phyloP scores from a whole-genome alignment of 2,113 vertebrate genomes.

The Nothoprocta perdicaria region DNA sequence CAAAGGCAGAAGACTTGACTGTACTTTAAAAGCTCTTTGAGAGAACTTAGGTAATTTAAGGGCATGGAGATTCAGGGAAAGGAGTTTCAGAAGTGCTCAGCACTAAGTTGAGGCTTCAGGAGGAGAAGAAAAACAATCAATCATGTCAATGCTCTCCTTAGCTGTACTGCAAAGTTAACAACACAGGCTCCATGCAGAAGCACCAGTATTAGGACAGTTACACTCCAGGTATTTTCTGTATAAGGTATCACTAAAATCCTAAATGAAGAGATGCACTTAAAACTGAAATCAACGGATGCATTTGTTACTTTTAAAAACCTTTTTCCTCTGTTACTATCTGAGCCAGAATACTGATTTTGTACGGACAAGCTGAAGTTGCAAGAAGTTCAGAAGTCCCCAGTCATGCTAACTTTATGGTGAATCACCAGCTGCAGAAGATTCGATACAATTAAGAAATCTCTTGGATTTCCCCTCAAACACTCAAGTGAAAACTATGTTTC shows the following conservation, averaged over 20 bases:
- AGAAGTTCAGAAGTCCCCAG: background rate
- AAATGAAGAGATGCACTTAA: no score
- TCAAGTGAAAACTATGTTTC: background rate
- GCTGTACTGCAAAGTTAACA: background rate
- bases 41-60: background rate
- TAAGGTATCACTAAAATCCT: background rate
- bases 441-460: background rate
- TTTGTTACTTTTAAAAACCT: background rate
- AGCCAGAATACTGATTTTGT: background rate
- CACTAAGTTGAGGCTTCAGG: background rate
- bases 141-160: background rate
- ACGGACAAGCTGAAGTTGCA: background rate
- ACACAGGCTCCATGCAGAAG: background rate
- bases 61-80: background rate
- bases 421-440: background rate
- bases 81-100: background rate
- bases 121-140: background rate
- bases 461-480: background rate
- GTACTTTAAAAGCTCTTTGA: background rate
- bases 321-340: background rate
- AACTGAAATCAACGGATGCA: background rate
- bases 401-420: background rate
- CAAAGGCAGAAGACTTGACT: background rate
- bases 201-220: background rate
- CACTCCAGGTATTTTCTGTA: no score